Conservation (phyloP, 2,113 vertebrate genomes). For the Malurus cyaneus region DNA sequence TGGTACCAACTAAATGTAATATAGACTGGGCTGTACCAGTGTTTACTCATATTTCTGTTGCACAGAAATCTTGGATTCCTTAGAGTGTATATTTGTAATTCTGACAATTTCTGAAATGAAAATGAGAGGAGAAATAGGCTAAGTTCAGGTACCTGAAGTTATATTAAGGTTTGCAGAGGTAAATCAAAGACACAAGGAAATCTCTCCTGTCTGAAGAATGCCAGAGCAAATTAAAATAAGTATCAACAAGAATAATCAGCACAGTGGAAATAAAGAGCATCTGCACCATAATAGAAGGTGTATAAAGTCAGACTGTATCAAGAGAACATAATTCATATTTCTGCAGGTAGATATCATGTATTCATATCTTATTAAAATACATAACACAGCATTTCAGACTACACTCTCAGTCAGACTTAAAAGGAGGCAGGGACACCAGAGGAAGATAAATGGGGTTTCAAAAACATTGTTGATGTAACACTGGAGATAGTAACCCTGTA, state of each 20-base stretch:
- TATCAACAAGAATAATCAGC: background rate
- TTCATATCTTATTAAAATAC: background rate
- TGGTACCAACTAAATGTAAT: background rate
- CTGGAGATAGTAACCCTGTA: background rate
- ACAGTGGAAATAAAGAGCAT: background rate
- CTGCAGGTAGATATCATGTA: background rate
- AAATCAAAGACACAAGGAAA: background rate
- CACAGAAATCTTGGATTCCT: background rate
- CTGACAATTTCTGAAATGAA: background rate
- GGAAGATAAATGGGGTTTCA: background rate
- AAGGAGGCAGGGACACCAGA: background rate
- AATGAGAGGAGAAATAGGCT: background rate
- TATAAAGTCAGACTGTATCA: background rate
- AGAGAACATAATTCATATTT: background rate
- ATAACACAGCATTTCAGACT: background rate
- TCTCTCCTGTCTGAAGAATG: background rate
- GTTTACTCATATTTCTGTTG: background rate
- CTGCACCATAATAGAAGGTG: background rate
- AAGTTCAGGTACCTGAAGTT: background rate
- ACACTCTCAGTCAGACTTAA: background rate
- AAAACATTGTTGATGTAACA: background rate
- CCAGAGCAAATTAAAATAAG: slow-evolving; percentile 8
- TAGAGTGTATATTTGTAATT: background rate
- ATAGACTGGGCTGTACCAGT: background rate
- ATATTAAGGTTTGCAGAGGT: background rate